Evolutionary conservation across 2,113 vertebrate genomes (phyloP), one percentile per base, ranked within the genome.

Genomic region (Eclectus roratus): DNA sequence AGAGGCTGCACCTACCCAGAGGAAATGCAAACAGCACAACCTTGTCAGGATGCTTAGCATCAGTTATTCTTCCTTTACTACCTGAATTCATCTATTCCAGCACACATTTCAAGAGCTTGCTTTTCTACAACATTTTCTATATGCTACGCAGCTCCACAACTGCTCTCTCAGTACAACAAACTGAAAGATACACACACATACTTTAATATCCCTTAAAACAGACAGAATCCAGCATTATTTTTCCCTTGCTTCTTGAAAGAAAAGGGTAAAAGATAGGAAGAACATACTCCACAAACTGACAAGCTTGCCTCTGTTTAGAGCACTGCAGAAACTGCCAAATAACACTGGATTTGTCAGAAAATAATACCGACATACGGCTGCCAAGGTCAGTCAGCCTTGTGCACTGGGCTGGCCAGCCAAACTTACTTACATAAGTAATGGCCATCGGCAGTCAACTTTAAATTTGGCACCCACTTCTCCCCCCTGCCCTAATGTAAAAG

Each of bases 351-450:
- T 65, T 89, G 66, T 20, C 39, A 37, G 58, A 88, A 56, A 96
- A 73, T 63, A 68, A 70, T 58, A 65, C 21, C 0, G 1, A 47
- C 39, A 10, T 27, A 27, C 0, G 1, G 43, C 71, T 93, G 82
- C 85, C 88, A 86, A 74, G 82, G 92, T 94, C 94, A 92, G 88
- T 7, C 82, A 92, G 70, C 58, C 58, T 33, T 4, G 21, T 80
- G 85, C 47, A 3, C 71, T 20, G 65, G 63, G 64, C 80, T 90
- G 85, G 88, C 68, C 68, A 93, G 78, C 47, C 63, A 72, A 83
- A 55, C 72, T 82, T 61, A 43, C 83, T 87, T 81, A 78, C 65
- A 44, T 65, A 88, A 94, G 60, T 53, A 78, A 72, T 43, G 58
- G 88, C 82, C n/a, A 3, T 47, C 0, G 2, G 88, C 91, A 80